Evolutionary conservation across 92 coral and sea anemone species (phyloP).

Genomic region (Heteractis magnifica): DNA sequence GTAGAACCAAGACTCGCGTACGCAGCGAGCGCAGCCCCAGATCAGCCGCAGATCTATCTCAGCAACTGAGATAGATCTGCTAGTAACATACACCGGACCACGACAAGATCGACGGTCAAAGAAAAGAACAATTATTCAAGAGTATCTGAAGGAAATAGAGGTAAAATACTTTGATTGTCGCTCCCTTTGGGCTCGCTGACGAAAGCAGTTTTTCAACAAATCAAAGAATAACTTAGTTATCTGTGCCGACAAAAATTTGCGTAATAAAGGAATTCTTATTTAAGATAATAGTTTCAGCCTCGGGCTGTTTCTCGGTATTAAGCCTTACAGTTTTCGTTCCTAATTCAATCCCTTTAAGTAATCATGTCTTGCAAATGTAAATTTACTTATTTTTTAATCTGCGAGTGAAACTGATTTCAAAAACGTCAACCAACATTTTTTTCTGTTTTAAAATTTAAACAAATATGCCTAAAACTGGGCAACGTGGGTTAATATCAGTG

Average conservation of each 20-base stretch:
- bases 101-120: not conserved
- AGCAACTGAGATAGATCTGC: not conserved
- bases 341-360: constrained; percentile 6
- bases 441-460: not conserved
- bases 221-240: not conserved
- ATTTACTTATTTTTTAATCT: not conserved
- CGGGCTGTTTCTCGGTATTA: not conserved
- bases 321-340: not conserved
- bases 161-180: not conserved
- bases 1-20: no score
- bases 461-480: not conserved
- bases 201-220: not conserved
- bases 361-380: not conserved
- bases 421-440: not conserved
- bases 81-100: not conserved
- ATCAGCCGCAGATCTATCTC: no score
- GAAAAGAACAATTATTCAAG: not conserved
- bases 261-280: not conserved
- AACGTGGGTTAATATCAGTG: not conserved
- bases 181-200: not conserved
- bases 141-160: not conserved
- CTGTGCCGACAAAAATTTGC: constrained; percentile 7
- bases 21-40: no score
- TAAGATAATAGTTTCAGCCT: not conserved
- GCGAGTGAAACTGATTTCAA: not conserved